phyloP scores from a whole-genome alignment of 1,140 invertebrate genomes.

The Thaumatotibia leucotreta region DNA sequence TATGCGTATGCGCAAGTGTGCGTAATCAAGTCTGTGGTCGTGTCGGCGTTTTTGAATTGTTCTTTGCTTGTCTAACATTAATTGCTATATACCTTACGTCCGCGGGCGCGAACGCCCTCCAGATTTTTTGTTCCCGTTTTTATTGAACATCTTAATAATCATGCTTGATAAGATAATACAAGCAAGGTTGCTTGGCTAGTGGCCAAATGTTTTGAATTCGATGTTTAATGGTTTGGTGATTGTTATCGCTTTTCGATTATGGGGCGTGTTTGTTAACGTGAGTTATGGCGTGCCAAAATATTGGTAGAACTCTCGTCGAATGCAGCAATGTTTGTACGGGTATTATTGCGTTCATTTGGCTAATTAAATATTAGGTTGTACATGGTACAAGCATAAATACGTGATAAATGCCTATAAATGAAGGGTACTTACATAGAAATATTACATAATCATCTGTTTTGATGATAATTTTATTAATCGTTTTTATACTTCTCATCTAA shows the following conservation, averaged over 20 bases:
- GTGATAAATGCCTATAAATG: too few relatives aligned
- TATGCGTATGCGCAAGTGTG: slow-evolving; percentile 25
- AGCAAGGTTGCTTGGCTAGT: slow-evolving; percentile 14
- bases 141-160: slow-evolving; percentile 47
- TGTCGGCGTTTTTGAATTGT: slow-evolving; percentile 66
- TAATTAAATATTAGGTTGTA: background rate
- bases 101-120: slow-evolving; percentile 40
- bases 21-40: slow-evolving; percentile 23
- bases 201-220: slow-evolving; percentile 21
- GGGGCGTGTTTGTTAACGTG: slow-evolving; percentile 20
- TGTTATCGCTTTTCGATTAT: slow-evolving; percentile 28
- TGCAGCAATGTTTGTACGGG: slow-evolving; percentile 25
- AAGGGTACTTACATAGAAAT: too few relatives aligned
- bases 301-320: slow-evolving; percentile 34
- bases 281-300: slow-evolving; percentile 28
- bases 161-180: slow-evolving; percentile 17
- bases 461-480: too few relatives aligned
- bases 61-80: slow-evolving; percentile 64
- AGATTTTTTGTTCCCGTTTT: slow-evolving; percentile 35
- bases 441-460: too few relatives aligned
- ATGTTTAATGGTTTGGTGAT: slow-evolving; percentile 30
- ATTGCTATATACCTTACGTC: slow-evolving; percentile 72
- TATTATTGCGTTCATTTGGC: background rate
- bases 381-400: too few relatives aligned
- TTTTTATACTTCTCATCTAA: too few relatives aligned